Evolutionary conservation across 2,888 invertebrate genomes (phyloP).

Genomic region (Margaritifera margaritifera): DNA sequence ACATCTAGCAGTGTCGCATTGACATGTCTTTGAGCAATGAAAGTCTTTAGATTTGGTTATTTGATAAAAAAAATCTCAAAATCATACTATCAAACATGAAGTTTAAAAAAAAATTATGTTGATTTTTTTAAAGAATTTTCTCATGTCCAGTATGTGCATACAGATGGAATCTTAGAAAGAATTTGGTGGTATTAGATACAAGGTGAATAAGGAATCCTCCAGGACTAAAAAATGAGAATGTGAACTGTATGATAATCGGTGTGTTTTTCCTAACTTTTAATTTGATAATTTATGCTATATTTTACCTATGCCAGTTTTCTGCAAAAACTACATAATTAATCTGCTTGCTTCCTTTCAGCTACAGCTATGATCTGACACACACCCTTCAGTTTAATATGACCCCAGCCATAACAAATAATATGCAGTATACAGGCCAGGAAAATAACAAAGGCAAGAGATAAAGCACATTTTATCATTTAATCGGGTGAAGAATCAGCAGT

Average conservation of each 20-base stretch:
- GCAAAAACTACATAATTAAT: neutral
- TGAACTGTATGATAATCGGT: neutral
- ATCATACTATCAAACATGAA: too few relatives aligned
- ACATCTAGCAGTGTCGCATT: too few relatives aligned
- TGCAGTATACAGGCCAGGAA: neutral
- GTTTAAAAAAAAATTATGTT: too few relatives aligned
- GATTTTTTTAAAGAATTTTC: too few relatives aligned
- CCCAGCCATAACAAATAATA: conserved; percentile 60
- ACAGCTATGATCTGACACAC: conserved; percentile 94
- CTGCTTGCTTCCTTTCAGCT: conserved; percentile 77
- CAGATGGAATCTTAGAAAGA: neutral
- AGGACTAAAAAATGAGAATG: neutral
- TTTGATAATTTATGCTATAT: too few relatives aligned
- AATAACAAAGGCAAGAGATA: neutral
- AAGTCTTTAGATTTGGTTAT: too few relatives aligned
- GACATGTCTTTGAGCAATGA: too few relatives aligned
- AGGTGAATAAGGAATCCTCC: neutral
- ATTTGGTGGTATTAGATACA: neutral
- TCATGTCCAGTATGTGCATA: too few relatives aligned
- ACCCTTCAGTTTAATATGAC: conserved; percentile 95
- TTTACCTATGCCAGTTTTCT: too few relatives aligned
- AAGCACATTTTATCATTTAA: neutral
- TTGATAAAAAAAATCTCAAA: too few relatives aligned
- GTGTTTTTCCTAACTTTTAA: too few relatives aligned
- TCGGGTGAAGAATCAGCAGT: too few relatives aligned